phyloP scores from a whole-genome alignment of 2,888 invertebrate genomes.

The Polydrusus tereticollis region DNA sequence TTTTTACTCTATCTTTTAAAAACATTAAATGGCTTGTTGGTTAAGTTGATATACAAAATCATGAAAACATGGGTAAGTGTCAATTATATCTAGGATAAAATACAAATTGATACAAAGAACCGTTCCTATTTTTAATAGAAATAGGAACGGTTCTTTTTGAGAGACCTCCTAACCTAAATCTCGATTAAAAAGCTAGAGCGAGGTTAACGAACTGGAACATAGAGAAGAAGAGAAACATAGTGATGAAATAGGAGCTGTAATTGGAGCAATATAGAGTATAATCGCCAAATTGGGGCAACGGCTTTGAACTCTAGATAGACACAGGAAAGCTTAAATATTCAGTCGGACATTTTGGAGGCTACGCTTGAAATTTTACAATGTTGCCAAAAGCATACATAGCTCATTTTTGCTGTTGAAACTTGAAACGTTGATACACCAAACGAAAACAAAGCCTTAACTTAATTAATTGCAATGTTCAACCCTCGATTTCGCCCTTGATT shows the following conservation, averaged over 20 bases:
- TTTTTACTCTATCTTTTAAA: too few relatives aligned
- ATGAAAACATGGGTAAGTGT: too few relatives aligned
- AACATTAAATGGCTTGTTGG: too few relatives aligned
- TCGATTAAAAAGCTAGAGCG: conserved; percentile 26
- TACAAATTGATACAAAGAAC: conserved; percentile 25
- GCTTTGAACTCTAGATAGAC: not conserved
- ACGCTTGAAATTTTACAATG: not conserved
- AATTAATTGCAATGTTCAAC: too few relatives aligned
- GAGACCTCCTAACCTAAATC: conserved; percentile 44
- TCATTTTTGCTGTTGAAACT: not conserved
- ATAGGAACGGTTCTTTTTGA: too few relatives aligned
- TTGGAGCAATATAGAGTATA: conserved; percentile 19
- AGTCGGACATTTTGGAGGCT: not conserved
- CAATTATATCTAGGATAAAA: too few relatives aligned
- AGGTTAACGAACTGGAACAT: conserved; percentile 35
- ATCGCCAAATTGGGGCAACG: conserved; percentile 28
- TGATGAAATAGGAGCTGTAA: conserved; percentile 27
- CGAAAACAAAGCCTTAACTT: too few relatives aligned
- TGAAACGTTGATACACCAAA: too few relatives aligned
- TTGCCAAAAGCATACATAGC: not conserved
- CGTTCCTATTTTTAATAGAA: conserved; percentile 20
- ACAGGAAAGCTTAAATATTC: conserved; percentile 14
- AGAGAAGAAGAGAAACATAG: conserved; percentile 19
- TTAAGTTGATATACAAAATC: too few relatives aligned
- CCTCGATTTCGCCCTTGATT: too few relatives aligned